phyloP scores from a whole-genome alignment of 35 echinoderm and acorn worm species.

The Strongylocentrotus purpuratus region DNA sequence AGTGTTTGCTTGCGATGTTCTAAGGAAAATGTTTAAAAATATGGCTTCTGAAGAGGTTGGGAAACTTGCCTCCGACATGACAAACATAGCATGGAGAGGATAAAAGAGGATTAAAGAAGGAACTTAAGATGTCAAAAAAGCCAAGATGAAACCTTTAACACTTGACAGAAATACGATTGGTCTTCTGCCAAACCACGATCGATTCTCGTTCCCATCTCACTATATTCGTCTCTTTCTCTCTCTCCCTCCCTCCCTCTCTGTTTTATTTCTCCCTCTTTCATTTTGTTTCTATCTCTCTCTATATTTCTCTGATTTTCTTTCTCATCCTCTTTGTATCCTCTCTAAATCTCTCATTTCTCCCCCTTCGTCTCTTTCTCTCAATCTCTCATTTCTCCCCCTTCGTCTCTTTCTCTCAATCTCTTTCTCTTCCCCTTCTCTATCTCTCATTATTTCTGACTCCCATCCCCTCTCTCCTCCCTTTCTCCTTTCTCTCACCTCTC shows the following conservation, averaged over 20 bases:
- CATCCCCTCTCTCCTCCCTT: too few species aligned
- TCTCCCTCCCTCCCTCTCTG: not conserved
- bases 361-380: not conserved
- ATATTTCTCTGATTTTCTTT: too few species aligned
- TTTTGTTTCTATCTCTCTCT: too few species aligned
- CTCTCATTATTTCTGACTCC: too few species aligned
- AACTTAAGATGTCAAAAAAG: not conserved
- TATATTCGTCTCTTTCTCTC: not conserved
- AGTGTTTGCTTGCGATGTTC: not conserved
- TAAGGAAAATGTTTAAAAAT: not conserved
- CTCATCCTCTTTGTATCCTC: too few species aligned
- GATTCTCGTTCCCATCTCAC: not conserved
- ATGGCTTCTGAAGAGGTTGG: not conserved
- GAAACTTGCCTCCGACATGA: not conserved
- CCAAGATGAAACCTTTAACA: not conserved
- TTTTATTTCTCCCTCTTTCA: not conserved
- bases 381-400: not conserved
- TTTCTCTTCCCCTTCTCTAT: too few species aligned
- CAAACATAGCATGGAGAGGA: not conserved
- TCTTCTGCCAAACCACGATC: not conserved
- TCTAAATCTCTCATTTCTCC: not conserved
- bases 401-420: not conserved
- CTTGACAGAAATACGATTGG: not conserved
- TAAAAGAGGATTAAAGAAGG: not conserved
- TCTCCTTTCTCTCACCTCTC: not conserved